Conservation (phyloP, 2,797 vertebrate genomes). For the Rallus crepitans region DNA sequence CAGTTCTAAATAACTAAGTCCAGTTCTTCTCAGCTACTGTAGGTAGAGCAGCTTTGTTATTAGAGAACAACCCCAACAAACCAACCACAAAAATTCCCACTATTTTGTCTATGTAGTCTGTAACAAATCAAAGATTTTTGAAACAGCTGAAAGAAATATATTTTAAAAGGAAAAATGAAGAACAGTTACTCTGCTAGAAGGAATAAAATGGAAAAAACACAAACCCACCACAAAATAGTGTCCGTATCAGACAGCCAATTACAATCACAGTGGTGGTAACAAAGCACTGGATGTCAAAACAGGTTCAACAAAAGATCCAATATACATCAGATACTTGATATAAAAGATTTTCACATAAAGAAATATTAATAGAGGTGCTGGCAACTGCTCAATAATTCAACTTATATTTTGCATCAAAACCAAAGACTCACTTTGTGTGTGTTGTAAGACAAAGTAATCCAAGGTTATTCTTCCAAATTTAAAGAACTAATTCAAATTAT, state of each 20-base stretch:
- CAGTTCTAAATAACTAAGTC: neutral
- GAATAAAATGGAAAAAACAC: neutral
- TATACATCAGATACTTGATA: neutral
- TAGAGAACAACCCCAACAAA: neutral
- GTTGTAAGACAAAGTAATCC: neutral
- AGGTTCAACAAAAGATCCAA: neutral
- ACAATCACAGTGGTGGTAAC: neutral
- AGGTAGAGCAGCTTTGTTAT: neutral
- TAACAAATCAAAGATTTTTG: neutral
- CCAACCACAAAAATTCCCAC: neutral
- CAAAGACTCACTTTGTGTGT: neutral
- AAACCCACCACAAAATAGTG: neutral
- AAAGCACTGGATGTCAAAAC: neutral
- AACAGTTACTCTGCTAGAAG: neutral
- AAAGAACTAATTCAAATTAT: neutral
- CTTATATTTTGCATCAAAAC: neutral
- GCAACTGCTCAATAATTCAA: neutral
- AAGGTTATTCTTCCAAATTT: neutral
- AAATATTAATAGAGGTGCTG: neutral
- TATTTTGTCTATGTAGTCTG: neutral
- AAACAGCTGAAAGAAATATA: neutral
- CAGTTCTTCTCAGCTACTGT: neutral
- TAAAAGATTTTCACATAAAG: neutral
- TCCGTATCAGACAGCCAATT: neutral
- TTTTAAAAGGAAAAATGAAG: neutral